These are phyloP conservation scores for Diorhabda sublineata DNA, from an alignment of 1,140 invertebrate genomes.

Conservation along the genomic window DNA sequence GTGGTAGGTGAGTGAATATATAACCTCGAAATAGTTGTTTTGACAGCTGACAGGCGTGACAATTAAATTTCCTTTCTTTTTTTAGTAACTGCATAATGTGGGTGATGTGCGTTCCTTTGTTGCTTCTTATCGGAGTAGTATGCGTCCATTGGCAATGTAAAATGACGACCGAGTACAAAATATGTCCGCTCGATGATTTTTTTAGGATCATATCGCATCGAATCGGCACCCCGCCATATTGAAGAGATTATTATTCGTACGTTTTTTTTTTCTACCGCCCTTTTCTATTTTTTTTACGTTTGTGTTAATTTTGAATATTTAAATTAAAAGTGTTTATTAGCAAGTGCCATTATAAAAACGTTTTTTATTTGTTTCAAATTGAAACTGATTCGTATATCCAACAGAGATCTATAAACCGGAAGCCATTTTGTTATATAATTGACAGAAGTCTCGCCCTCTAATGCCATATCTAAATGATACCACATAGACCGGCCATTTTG, in stretches of 20 bases:
- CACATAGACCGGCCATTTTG: no score
- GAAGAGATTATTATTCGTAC: conserved; percentile 12
- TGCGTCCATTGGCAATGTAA: conserved; percentile 12
- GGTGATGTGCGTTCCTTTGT: background rate
- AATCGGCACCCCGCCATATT: conserved; percentile 14
- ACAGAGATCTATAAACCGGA: no score
- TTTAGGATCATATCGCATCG: conserved; percentile 4
- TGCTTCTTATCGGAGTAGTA: conserved; percentile 1
- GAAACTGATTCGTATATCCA: background rate
- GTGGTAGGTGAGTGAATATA: background rate
- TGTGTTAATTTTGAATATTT: conserved; percentile 1
- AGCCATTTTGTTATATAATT: no score
- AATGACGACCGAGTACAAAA: conserved; percentile 11
- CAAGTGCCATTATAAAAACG: background rate
- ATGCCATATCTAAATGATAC: no score
- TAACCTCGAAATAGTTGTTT: no score
- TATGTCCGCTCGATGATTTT: conserved; percentile 16
- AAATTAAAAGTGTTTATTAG: conserved; percentile 1
- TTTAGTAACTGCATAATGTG: conserved; percentile 1
- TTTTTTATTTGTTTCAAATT: background rate
- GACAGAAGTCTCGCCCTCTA: no score
- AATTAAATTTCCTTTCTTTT: background rate
- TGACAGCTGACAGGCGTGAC: no score
- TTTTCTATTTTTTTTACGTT: conserved; percentile 9
- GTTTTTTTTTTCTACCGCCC: conserved; percentile 11